Evolutionary conservation across 92 coral and sea anemone genomes (phyloP).

Genomic region (Siderastrea radians): DNA sequence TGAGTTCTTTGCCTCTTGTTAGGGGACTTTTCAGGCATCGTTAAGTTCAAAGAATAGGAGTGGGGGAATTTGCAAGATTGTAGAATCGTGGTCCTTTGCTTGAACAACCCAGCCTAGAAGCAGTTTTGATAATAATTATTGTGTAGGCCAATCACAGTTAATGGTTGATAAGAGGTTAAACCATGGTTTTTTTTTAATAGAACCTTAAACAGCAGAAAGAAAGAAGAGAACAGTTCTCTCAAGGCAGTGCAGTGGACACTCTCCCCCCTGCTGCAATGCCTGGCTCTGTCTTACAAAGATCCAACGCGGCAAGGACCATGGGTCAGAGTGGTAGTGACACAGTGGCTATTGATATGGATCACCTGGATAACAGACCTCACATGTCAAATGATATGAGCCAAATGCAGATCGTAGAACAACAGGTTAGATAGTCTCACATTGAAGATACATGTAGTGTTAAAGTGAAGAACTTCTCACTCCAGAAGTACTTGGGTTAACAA

Average conservation of each 20-base stretch:
- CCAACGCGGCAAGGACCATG: slow-evolving; percentile 66
- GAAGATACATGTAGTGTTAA: too few species aligned
- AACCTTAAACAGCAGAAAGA: slow-evolving; percentile 98
- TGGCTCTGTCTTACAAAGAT: slow-evolving; percentile 87
- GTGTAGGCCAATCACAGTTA: too few species aligned
- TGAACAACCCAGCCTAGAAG: too few species aligned
- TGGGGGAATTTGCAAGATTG: too few species aligned
- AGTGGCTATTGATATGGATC: slow-evolving; percentile 94
- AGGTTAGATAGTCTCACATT: slow-evolving; percentile 67
- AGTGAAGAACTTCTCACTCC: too few species aligned
- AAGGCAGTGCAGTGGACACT: slow-evolving; percentile 88
- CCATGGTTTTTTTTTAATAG: slow-evolving; percentile 20
- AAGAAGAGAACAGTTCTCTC: slow-evolving; percentile 96
- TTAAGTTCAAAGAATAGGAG: too few species aligned
- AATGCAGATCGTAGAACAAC: slow-evolving; percentile 90
- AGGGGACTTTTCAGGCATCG: too few species aligned
- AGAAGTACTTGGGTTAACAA: too few species aligned
- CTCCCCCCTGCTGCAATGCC: slow-evolving; percentile 83
- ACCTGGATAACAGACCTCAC: slow-evolving; percentile 57
- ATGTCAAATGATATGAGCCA: slow-evolving; percentile 77
- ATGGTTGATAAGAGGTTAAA: too few species aligned
- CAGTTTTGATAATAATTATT: too few species aligned
- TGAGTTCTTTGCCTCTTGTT: too few species aligned
- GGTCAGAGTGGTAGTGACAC: slow-evolving; percentile 70
- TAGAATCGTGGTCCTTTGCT: too few species aligned